phyloP scores from a whole-genome alignment of 2,888 invertebrate genomes.

The Dryadula phaetusa region DNA sequence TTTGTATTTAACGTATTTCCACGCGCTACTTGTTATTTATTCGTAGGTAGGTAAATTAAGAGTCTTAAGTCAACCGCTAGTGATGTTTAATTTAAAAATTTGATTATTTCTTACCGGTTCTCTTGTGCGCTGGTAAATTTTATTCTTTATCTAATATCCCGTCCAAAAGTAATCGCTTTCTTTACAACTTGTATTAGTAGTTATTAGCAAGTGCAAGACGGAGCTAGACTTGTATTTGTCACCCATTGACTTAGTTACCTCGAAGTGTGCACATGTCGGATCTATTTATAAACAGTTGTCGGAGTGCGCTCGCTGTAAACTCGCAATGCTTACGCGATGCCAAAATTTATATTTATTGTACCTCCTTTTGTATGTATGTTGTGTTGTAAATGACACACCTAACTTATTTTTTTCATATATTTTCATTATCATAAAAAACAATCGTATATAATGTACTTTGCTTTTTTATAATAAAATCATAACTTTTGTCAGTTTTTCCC shows the following conservation, averaged over 20 bases:
- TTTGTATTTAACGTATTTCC: too few species aligned
- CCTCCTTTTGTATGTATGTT: not conserved
- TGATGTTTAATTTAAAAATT: too few species aligned
- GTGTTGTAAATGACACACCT: not conserved
- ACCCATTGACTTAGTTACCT: constrained; percentile 24
- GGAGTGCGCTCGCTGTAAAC: not conserved
- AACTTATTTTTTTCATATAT: not conserved
- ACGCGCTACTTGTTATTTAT: too few species aligned
- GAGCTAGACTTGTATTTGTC: constrained; percentile 6
- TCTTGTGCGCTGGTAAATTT: too few species aligned
- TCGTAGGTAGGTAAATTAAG: too few species aligned
- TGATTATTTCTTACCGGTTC: too few species aligned
- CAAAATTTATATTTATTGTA: constrained; percentile 4
- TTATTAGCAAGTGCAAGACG: not conserved
- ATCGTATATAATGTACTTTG: too few species aligned
- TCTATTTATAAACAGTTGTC: constrained; percentile 16
- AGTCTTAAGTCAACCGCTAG: too few species aligned
- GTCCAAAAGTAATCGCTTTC: not conserved
- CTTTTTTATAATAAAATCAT: not conserved
- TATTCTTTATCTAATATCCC: too few species aligned
- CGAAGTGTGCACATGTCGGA: constrained; percentile 5
- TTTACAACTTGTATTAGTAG: not conserved
- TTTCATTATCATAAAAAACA: too few species aligned
- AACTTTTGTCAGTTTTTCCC: too few species aligned
- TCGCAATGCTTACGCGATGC: not conserved